Conservation (phyloP, 2,888 invertebrate species). For the Ashinkailepas kermadecensis region DNA sequence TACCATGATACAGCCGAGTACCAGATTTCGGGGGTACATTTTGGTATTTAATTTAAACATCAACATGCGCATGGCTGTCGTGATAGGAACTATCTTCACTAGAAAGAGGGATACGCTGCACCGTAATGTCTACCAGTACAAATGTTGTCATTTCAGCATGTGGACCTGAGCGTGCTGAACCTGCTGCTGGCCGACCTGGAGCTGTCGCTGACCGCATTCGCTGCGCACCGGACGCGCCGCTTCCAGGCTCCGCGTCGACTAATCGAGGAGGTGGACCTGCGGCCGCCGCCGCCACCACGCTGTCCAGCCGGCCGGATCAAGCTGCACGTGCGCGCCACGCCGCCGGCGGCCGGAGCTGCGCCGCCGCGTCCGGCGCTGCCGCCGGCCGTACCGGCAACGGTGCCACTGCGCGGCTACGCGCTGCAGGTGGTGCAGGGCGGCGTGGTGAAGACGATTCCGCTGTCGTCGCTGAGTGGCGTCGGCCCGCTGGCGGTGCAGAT, state of each 20-base stretch:
- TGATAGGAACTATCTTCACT: too few relatives aligned
- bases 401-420: slow-evolving; percentile 18
- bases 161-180: slow-evolving; percentile 58
- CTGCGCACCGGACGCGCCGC: slow-evolving; percentile 68
- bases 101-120: too few relatives aligned
- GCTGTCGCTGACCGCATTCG: slow-evolving; percentile 66
- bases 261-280: slow-evolving; percentile 59
- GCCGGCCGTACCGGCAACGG: slow-evolving; percentile 15
- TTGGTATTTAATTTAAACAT: too few relatives aligned
- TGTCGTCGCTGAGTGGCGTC: slow-evolving; percentile 6
- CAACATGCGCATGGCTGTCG: too few relatives aligned
- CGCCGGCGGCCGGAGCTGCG: slow-evolving; percentile 44
- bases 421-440: slow-evolving; percentile 23
- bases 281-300: slow-evolving; percentile 53
- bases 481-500: slow-evolving; percentile 16
- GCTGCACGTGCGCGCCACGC: slow-evolving; percentile 48
- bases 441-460: slow-evolving; percentile 18
- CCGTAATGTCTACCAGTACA: too few relatives aligned
- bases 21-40: too few relatives aligned
- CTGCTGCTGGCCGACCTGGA: slow-evolving; percentile 59
- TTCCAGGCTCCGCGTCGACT: slow-evolving; percentile 62
- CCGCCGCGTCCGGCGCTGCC: slow-evolving; percentile 42
- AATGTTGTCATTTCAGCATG: slow-evolving; percentile 46
- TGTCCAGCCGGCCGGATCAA: slow-evolving; percentile 59
- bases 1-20: too few relatives aligned